Percentiles rank a stretch among this genome's conserved stretches.
These are phyloP conservation scores for Oncorhynchus tshawytscha DNA, from an alignment of 2,113 vertebrate genomes.

Conservation along the genomic window DNA sequence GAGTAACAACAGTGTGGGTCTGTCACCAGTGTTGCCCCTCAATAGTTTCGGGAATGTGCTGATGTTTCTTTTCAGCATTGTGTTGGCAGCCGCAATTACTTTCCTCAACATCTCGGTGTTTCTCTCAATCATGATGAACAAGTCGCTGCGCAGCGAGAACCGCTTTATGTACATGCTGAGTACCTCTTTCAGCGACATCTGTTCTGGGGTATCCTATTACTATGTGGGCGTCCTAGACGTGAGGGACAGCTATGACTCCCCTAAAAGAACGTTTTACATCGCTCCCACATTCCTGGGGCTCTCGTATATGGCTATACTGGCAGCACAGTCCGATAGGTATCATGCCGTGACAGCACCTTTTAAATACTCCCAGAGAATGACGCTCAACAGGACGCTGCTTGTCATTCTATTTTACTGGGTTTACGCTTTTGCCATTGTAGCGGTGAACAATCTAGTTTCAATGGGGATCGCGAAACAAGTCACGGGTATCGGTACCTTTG, in stretches of 20 bases:
- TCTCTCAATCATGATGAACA: slow-evolving; percentile 62
- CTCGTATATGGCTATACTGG: slow-evolving; percentile 75
- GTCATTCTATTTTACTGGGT: slow-evolving; percentile 70
- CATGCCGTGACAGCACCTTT: slow-evolving; percentile 68
- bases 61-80: slow-evolving; percentile 67
- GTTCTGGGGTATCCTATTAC: slow-evolving; percentile 74
- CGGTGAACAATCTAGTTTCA: slow-evolving; percentile 57
- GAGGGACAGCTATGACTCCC: slow-evolving; percentile 56
- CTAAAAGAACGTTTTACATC: slow-evolving; percentile 65
- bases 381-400: slow-evolving; percentile 55
- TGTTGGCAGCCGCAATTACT: slow-evolving; percentile 62
- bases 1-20: slow-evolving; percentile 45
- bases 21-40: slow-evolving; percentile 60
- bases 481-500: slow-evolving; percentile 61
- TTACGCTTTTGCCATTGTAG: slow-evolving; percentile 70
- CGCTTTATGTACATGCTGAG: slow-evolving; percentile 81
- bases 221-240: slow-evolving; percentile 71
- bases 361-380: slow-evolving; percentile 70
- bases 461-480: slow-evolving; percentile 48
- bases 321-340: slow-evolving; percentile 77
- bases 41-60: slow-evolving; percentile 69
- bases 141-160: slow-evolving; percentile 67
- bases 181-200: slow-evolving; percentile 75
- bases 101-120: slow-evolving; percentile 70
- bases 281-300: slow-evolving; percentile 73